A percentile compares a stretch with the other conserved stretches of the same genome.
Evolutionary conservation across 2,113 vertebrate genomes (phyloP).

Genomic region (Callopanchax toddi): DNA sequence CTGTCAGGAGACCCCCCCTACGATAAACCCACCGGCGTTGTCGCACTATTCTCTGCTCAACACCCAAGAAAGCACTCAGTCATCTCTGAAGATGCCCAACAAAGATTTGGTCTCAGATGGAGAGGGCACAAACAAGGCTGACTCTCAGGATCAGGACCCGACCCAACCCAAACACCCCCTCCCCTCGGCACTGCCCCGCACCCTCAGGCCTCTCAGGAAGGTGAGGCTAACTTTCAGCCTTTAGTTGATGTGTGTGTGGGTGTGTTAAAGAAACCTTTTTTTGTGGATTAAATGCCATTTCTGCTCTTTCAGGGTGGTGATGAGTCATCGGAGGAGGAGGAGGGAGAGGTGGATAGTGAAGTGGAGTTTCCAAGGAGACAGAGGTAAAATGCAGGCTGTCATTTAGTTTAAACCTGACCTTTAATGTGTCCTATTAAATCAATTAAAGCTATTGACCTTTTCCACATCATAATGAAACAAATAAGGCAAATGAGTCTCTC

Average conservation of each 20-base stretch:
- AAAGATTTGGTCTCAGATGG: conserved; percentile 54
- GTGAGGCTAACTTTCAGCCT: conserved; percentile 68
- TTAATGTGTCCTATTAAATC: conserved; percentile 3
- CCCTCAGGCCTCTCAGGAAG: conserved; percentile 88
- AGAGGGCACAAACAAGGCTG: conserved; percentile 48
- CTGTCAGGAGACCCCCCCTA: conserved; percentile 79
- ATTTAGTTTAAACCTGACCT: conserved; percentile 19
- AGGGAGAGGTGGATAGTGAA: conserved; percentile 98
- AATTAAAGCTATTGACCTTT: neutral
- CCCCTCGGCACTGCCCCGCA: conserved; percentile 83
- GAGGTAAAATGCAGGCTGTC: conserved; percentile 84
- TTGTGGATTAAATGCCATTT: conserved; percentile 14
- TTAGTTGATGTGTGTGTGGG: neutral
- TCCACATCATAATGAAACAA: neutral
- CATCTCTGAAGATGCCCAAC: conserved; percentile 48
- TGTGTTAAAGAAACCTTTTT: neutral
- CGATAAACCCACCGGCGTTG: conserved; percentile 71
- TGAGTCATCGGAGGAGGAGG: conserved; percentile 97
- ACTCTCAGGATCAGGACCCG: conserved; percentile 72
- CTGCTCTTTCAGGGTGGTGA: conserved; percentile 85
- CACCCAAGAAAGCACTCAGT: conserved; percentile 62
- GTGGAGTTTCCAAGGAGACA: conserved; percentile 97
- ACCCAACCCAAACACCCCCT: conserved; percentile 73
- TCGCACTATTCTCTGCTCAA: conserved; percentile 71
- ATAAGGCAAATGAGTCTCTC: neutral